Percentiles rank a stretch among this genome's conserved stretches.
Conservation (phyloP, 2,888 invertebrate genomes). For the Alviniconcha strummeri region DNA sequence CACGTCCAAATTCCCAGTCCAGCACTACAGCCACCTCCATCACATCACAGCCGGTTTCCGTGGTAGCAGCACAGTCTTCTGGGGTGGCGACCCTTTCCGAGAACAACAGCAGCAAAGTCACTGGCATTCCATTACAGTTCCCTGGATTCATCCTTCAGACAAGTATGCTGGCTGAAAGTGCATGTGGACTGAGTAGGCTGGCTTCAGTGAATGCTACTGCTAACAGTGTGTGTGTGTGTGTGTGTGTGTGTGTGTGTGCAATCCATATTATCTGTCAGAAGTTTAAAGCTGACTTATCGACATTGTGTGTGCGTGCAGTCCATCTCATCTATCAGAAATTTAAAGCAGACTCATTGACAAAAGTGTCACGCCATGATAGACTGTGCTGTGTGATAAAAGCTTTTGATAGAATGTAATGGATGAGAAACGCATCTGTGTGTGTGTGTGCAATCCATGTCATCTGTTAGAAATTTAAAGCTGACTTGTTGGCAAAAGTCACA, state of each 20-base stretch:
- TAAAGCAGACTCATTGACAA: too few species aligned
- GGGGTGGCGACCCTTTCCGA: slow-evolving; percentile 3
- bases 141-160: slow-evolving; percentile 42
- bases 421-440: too few species aligned
- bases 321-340: too few species aligned
- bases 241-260: background rate
- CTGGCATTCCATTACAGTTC: slow-evolving; percentile 40
- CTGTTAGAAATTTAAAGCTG: too few species aligned
- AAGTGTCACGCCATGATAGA: too few species aligned
- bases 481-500: too few species aligned
- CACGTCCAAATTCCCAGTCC: slow-evolving; percentile 22
- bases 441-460: too few species aligned
- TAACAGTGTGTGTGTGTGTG: background rate
- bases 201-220: background rate
- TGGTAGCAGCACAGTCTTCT: slow-evolving; percentile 2
- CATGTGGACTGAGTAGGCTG: background rate
- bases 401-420: too few species aligned
- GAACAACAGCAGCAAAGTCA: slow-evolving; percentile 33
- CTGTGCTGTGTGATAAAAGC: background rate
- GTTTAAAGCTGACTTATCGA: background rate
- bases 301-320: too few species aligned
- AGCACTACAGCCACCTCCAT: slow-evolving; percentile 33
- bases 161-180: slow-evolving; percentile 22
- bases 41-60: slow-evolving; percentile 25
- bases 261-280: background rate